Conservation (phyloP, 2,113 vertebrate species). For the Notothenia coriiceps region DNA sequence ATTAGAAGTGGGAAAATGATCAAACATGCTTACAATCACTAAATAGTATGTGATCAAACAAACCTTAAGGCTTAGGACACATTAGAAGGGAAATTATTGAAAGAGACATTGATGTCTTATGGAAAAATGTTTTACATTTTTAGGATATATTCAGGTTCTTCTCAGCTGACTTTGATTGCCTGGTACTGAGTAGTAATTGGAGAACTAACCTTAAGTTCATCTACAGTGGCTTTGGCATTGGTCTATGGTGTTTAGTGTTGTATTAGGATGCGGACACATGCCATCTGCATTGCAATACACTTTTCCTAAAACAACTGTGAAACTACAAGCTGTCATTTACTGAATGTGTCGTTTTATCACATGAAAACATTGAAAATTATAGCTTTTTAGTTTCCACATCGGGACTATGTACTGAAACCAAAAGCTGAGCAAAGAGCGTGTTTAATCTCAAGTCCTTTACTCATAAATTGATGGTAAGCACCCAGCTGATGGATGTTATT, state of each 20-base stretch:
- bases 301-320: not conserved
- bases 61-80: not conserved
- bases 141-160: not conserved
- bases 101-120: not conserved
- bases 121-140: not conserved
- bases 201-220: not conserved
- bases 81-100: not conserved
- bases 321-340: not conserved
- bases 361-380: too few relatives aligned
- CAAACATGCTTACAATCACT: slow-evolving; percentile 6
- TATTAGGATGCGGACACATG: not conserved
- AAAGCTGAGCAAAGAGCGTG: not conserved
- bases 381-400: not conserved
- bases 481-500: not conserved
- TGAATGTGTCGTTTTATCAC: not conserved
- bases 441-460: not conserved
- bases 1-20: not conserved
- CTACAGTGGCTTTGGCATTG: not conserved
- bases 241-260: not conserved
- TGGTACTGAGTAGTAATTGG: not conserved
- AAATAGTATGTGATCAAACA: not conserved
- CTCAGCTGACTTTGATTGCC: not conserved
- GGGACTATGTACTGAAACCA: too few relatives aligned
- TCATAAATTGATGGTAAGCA: too few relatives aligned
- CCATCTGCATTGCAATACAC: not conserved